phyloP scores from a whole-genome alignment of 2,113 vertebrate genomes.

The Platichthys stellatus region DNA sequence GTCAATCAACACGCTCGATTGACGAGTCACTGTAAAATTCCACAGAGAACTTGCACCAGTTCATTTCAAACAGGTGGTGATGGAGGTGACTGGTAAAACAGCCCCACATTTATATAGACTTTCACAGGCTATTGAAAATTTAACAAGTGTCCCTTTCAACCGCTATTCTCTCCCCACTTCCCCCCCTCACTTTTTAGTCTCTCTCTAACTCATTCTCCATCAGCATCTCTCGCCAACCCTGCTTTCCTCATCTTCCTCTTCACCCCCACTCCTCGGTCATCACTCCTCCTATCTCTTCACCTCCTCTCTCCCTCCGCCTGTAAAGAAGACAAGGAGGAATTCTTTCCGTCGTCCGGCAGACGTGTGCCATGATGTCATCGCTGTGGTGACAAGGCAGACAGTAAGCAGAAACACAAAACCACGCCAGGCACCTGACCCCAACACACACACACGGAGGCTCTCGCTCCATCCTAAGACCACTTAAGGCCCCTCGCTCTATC shows the following conservation, averaged over 20 bases:
- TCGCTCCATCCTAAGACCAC: constrained; percentile 67
- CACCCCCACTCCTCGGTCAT: constrained; percentile 12
- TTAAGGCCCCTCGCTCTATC: constrained; percentile 74
- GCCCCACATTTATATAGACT: constrained; percentile 5
- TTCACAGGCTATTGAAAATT: constrained; percentile 3
- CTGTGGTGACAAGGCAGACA: constrained; percentile 67
- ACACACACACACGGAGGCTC: constrained; percentile 21
- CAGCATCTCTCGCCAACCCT: constrained; percentile 23
- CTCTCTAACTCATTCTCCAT: constrained; percentile 20
- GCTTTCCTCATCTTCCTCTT: constrained; percentile 26
- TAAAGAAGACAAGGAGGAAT: constrained; percentile 51
- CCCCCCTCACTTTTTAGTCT: neutral
- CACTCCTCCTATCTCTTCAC: neutral
- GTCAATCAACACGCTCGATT: neutral
- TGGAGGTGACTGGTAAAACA: constrained; percentile 19
- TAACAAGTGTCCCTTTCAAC: constrained; percentile 19
- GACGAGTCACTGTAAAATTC: neutral
- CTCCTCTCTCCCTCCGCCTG: constrained; percentile 26
- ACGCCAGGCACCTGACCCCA: constrained; percentile 74
- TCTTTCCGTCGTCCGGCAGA: constrained; percentile 64
- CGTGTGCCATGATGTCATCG: constrained; percentile 77
- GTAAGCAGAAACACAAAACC: constrained; percentile 69
- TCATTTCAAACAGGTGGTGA: neutral
- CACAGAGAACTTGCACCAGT: neutral
- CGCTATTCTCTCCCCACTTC: neutral